These are phyloP conservation scores for Pipistrellus pipistrellus DNA, from an alignment of 2,797 vertebrate species.

Conservation along the genomic window DNA sequence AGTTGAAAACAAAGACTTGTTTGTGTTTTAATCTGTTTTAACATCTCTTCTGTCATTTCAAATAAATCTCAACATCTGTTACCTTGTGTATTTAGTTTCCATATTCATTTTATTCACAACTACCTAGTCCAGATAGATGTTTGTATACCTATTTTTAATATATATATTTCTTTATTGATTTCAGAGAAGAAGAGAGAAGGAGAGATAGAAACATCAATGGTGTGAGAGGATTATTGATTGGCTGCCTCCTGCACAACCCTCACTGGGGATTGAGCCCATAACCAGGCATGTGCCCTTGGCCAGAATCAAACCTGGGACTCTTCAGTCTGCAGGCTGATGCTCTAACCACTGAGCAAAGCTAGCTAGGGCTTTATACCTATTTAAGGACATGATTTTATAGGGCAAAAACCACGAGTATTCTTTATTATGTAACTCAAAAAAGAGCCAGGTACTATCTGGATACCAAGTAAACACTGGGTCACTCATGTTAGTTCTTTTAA, in stretches of 20 bases:
- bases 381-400: background rate
- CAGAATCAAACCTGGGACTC: no score
- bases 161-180: no score
- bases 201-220: no score
- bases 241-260: no score
- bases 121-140: background rate
- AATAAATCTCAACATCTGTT: constrained; percentile 3
- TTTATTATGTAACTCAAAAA: background rate
- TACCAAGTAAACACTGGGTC: background rate
- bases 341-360: no score
- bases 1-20: constrained; percentile 1
- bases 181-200: no score
- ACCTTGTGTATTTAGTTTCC: background rate
- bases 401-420: background rate
- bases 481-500: constrained; percentile 14
- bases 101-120: constrained; percentile 19
- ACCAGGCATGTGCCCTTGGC: no score
- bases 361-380: background rate
- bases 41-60: background rate
- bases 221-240: no score
- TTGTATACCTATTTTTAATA: background rate
- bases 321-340: no score
- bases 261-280: no score
- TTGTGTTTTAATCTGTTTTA: background rate
- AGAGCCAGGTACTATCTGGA: background rate